Base-by-base conservation (phyloP, 2,888 invertebrate species). In the Oasisia sp. region DNA sequence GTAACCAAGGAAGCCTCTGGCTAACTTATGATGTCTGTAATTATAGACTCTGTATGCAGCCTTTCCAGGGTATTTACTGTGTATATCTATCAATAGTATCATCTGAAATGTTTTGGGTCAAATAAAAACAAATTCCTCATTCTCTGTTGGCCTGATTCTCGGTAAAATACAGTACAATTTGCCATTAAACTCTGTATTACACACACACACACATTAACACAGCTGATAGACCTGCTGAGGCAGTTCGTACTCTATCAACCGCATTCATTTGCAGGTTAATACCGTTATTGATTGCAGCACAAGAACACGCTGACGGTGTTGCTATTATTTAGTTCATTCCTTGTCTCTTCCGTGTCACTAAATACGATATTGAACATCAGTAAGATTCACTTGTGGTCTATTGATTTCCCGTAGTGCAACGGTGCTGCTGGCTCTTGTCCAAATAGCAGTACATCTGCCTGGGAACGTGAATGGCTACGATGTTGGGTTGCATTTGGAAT, bases 291-390 rank as follows among this genome's bases (percentile, higher is more conserved):
- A 74, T 74, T 74, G 27, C 27, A 74, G 19, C 74, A 74, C 27
- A 74, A 74, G n/a, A 74, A 19, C 74, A 14, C 27, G n/a, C 27
- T 1, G 74, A 74, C 7, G 14, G 27, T 50, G 32, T 50, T 14
- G 50, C 7, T 50, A 32, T 32, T 89, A 14, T 91, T 44, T 50
- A 92, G 14, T 92, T 32, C n/a, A 44, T 93, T 92, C 93, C 92
- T 93, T 93, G 95, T 96, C 95, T 96, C 74, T 74, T 74, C 74
- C 74, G 27, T 27, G n/a, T 74, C 74, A n/a, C 74, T 27, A 74
- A 74, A 74, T 74, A 74, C 19, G 1, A 74, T 74, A 74, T 74
- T n/a, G 74, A 74, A 74, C 74, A 74, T 74, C 74, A 27, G 27
- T 74, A 74, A 74, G 27, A 74, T 74, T 74, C 27, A 7, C 74